phyloP scores from a whole-genome alignment of 2,888 invertebrate genomes.

The Drosophila koepferae region DNA sequence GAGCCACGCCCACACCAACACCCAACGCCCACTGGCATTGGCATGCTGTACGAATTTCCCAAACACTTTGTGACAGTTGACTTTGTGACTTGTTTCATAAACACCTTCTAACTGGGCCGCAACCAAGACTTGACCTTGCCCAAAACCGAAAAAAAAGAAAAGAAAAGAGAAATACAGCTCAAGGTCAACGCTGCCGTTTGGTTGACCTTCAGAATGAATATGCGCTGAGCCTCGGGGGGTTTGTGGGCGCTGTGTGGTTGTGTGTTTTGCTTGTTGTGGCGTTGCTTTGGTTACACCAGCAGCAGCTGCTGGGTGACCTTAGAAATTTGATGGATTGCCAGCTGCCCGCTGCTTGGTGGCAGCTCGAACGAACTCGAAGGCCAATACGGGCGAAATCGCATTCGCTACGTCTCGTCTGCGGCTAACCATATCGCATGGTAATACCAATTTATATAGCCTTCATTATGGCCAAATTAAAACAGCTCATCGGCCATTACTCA shows the following conservation, averaged over 20 bases:
- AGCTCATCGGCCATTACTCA: slow-evolving; percentile 58
- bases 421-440: slow-evolving; percentile 68
- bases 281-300: slow-evolving; percentile 47
- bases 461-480: slow-evolving; percentile 61
- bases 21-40: background rate
- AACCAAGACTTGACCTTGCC: slow-evolving; percentile 47
- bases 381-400: slow-evolving; percentile 44
- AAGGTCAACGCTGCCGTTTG: slow-evolving; percentile 47
- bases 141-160: background rate
- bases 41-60: slow-evolving; percentile 8
- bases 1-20: background rate
- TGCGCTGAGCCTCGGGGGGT: slow-evolving; percentile 60
- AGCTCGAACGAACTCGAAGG: slow-evolving; percentile 22
- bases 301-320: slow-evolving; percentile 30
- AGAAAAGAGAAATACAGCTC: background rate
- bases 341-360: slow-evolving; percentile 18
- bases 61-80: slow-evolving; percentile 50
- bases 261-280: slow-evolving; percentile 65
- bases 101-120: slow-evolving; percentile 54
- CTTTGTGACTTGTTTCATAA: slow-evolving; percentile 65
- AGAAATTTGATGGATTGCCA: slow-evolving; percentile 63
- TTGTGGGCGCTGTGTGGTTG: slow-evolving; percentile 60
- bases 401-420: slow-evolving; percentile 69
- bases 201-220: slow-evolving; percentile 33
- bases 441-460: slow-evolving; percentile 62